phyloP scores from a whole-genome alignment of 2,113 vertebrate genomes.

The Diphyllodes magnificus region DNA sequence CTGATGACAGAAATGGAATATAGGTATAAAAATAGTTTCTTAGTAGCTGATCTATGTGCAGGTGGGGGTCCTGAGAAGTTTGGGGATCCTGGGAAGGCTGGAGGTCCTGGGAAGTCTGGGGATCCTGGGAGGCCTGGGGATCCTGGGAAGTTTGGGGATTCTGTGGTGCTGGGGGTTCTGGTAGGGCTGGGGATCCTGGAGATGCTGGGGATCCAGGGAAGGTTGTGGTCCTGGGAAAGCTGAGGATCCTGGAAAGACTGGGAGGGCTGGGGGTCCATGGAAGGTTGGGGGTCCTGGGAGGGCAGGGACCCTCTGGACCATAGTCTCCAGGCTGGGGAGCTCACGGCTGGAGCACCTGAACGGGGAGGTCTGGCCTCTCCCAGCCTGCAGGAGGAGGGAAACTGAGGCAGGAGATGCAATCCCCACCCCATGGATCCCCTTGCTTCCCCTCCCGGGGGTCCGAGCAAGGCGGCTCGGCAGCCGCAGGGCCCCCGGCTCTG shows the following conservation, averaged over 20 bases:
- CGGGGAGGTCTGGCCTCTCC: neutral
- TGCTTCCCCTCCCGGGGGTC: fast-evolving
- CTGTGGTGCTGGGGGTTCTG: too few species aligned
- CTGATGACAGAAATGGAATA: neutral
- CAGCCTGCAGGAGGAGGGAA: neutral
- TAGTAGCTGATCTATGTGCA: neutral
- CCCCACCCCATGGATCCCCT: fast-evolving
- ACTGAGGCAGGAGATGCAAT: neutral
- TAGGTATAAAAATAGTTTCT: neutral
- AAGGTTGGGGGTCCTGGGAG: neutral
- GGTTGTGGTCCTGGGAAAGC: neutral
- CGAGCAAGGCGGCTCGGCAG: fast-evolving
- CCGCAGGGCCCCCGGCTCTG: neutral
- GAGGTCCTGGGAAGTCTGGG: neutral
- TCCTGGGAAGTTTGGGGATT: neutral
- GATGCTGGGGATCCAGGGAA: neutral
- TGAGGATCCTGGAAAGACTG: neutral
- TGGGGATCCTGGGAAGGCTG: neutral
- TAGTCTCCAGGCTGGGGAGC: neutral
- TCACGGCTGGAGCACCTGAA: neutral
- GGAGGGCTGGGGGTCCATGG: neutral
- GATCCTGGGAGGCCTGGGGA: too few species aligned
- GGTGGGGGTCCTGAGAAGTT: neutral
- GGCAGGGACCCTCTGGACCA: neutral
- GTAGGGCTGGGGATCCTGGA: neutral